These are phyloP conservation scores for Allophyes oxyacanthae DNA, from an alignment of 2,888 invertebrate genomes.

Conservation along the genomic window DNA sequence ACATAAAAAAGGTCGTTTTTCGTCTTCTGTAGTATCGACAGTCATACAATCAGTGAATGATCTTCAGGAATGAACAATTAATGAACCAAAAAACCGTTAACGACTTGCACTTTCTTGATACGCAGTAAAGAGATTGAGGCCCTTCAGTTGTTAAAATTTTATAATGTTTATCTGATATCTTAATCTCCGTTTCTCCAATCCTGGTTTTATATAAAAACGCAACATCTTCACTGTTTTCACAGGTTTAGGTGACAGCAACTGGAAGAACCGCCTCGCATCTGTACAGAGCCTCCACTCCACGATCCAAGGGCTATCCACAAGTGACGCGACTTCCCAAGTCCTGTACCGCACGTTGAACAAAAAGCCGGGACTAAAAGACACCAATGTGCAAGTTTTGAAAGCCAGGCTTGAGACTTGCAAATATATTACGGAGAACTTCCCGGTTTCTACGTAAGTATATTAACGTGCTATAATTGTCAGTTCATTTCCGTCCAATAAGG, in stretches of 20 bases:
- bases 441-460: conserved; percentile 90
- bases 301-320: conserved; percentile 90
- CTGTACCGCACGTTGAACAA: conserved; percentile 92
- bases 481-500: not conserved
- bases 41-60: no score
- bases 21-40: no score
- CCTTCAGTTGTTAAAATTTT: no score
- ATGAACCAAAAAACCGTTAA: no score
- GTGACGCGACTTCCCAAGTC: conserved; percentile 92
- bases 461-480: not conserved
- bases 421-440: conserved; percentile 93
- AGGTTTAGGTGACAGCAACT: conserved; percentile 94
- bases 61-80: no score
- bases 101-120: no score
- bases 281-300: conserved; percentile 92
- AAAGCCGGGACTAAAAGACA: conserved; percentile 97
- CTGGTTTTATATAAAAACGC: no score
- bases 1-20: no score
- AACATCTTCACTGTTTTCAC: no score
- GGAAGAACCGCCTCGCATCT: conserved; percentile 94
- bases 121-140: no score
- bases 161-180: no score
- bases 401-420: conserved; percentile 94
- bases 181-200: no score
- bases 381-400: conserved; percentile 97